Conservation (phyloP, 2,113 vertebrate genomes). For the Verasper variegatus region DNA sequence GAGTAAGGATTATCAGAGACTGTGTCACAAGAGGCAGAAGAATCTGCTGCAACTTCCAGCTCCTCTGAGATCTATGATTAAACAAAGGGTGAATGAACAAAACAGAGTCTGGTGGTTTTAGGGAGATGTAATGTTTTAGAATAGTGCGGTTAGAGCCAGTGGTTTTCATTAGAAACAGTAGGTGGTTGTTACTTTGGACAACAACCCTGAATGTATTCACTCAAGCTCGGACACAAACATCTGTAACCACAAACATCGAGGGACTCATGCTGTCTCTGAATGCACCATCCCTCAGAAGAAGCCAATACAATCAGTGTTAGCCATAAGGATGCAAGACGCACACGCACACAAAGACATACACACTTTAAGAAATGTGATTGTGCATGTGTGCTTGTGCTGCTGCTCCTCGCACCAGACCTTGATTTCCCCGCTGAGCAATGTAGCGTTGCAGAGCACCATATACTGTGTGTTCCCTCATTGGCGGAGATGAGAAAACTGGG, state of each 20-base stretch:
- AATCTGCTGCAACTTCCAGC: not conserved
- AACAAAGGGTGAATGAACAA: not conserved
- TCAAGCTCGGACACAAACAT: not conserved
- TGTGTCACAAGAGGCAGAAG: constrained; percentile 19
- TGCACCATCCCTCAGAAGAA: not conserved
- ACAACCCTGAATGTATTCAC: not conserved
- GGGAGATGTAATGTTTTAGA: not conserved
- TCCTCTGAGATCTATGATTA: not conserved
- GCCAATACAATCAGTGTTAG: constrained; percentile 31
- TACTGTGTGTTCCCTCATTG: constrained; percentile 43
- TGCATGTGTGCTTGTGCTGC: constrained; percentile 10
- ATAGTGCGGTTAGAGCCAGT: not conserved
- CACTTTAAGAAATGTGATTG: constrained; percentile 25
- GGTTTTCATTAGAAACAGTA: not conserved
- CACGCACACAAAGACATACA: not conserved
- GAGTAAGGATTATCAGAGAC: constrained; percentile 26
- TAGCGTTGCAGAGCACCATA: constrained; percentile 36
- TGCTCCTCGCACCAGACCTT: constrained; percentile 36
- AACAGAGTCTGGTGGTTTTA: not conserved
- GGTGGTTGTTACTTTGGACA: not conserved
- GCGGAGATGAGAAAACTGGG: constrained; percentile 58
- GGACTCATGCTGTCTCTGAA: constrained; percentile 2
- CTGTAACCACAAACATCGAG: not conserved
- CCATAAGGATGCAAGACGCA: constrained; percentile 30
- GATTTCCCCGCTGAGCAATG: constrained; percentile 68